Evolutionary conservation across 2,888 invertebrate species (phyloP), one percentile per base, ranked within the genome.

Genomic region (Ptychoptera contaminata): DNA sequence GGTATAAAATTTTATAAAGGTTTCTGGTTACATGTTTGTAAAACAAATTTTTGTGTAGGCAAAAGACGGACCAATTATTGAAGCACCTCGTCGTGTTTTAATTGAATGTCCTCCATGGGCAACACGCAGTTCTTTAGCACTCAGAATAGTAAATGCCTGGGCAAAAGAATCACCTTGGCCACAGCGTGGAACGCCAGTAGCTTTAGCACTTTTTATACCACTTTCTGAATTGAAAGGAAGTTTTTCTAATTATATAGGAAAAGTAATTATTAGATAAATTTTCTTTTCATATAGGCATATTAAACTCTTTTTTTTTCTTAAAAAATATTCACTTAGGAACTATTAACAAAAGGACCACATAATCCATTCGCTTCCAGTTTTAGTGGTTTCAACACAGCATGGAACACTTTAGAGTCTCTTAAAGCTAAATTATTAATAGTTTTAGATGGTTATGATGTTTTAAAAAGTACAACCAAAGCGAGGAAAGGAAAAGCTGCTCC

Each of bases 71-170:
- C 59, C 60, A 16, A 60, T 67, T 16, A 58, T 69, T 36, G 71
- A 71, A 50, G 67, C 69, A 8, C 70, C 70, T 2, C 58, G 70
- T 15, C 63, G 71, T 12, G 67, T 72, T 39, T 63, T 72, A 35
- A 60, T 73, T 11, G 71, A 72, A 54, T 72, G 72, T 38, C 69
- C 69, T 36, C 62, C 70, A 38, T 71, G 72, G 54, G 67, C 67
- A 45, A 70, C 71, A 29, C 65, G 71, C 48, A 70, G 69, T 30
- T 67, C 69, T 11, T 57, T 72, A 8, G 67, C 68, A 38, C 58
- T 72, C 36, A 63, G 69, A 30, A 58, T 72, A n/a, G 60, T 72
- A 10, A 67, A 71, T 54, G 69, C 71, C 7, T 73, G 73, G 73
- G 70, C 71, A 2, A 67, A 66, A 32, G 68, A 69, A 49, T 58